Evolutionary conservation across 2,888 invertebrate genomes (phyloP).

Genomic region (Sinotaia quadrata): DNA sequence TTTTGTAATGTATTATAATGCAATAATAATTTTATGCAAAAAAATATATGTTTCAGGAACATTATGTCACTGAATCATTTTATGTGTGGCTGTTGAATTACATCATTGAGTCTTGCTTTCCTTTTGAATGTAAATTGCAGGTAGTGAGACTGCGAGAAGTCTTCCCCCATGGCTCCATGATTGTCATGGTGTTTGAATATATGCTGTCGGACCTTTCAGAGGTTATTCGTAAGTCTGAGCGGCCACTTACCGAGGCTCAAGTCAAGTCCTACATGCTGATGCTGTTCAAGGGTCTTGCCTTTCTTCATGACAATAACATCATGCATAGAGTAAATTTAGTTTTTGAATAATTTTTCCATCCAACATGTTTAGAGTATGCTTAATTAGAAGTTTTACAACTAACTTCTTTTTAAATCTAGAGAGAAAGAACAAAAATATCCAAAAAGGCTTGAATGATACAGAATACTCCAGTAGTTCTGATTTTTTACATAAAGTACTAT

Average conservation of each 20-base stretch:
- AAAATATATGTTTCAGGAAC: background rate
- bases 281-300: constrained; percentile 90
- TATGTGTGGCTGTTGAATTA: background rate
- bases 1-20: no score
- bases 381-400: no score
- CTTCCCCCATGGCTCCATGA: constrained; percentile 89
- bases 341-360: no score
- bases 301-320: constrained; percentile 89
- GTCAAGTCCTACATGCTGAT: constrained; percentile 88
- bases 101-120: background rate
- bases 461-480: no score
- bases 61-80: background rate
- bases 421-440: no score
- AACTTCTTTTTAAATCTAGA: no score
- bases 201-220: constrained; percentile 81
- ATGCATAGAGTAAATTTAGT: constrained; percentile 94
- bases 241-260: constrained; percentile 82
- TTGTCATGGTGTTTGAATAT: constrained; percentile 92
- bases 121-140: constrained; percentile 76
- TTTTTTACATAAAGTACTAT: no score
- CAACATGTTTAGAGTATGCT: no score
- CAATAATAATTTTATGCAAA: no score
- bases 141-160: constrained; percentile 90
- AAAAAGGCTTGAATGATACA: no score
- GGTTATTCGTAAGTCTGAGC: constrained; percentile 71